Evolutionary conservation across 2,888 invertebrate genomes (phyloP).

Genomic region (Drosophila hamatofila): DNA sequence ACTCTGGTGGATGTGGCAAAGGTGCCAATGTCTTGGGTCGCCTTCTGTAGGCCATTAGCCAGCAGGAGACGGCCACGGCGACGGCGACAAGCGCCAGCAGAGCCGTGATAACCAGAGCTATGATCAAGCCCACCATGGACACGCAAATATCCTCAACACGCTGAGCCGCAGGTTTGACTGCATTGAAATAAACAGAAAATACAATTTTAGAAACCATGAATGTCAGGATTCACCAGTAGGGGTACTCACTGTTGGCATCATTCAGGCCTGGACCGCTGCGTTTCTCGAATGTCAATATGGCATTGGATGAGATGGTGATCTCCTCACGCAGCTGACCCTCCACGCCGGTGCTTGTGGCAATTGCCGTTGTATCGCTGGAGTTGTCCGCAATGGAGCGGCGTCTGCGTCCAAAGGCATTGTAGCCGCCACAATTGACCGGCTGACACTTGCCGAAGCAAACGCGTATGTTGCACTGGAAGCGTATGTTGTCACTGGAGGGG

Average conservation of each 20-base stretch:
- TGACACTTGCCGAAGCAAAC: constrained; percentile 98
- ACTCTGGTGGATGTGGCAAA: constrained; percentile 97
- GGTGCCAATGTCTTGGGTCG: constrained; percentile 95
- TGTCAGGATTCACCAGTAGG: not conserved
- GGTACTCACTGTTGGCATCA: constrained; percentile 90
- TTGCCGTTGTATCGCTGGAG: constrained; percentile 86
- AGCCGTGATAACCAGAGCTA: constrained; percentile 96
- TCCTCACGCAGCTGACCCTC: constrained; percentile 95
- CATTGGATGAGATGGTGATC: constrained; percentile 96
- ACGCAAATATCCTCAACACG: constrained; percentile 95
- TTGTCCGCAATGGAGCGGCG: constrained; percentile 87
- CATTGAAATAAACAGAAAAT: not conserved
- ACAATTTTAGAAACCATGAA: not conserved
- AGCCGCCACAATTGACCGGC: constrained; percentile 96
- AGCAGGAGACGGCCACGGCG: constrained; percentile 97
- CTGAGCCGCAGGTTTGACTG: constrained; percentile 85
- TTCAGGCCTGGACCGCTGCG: constrained; percentile 91
- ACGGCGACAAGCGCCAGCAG: constrained; percentile 96
- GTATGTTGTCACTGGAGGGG: constrained; percentile 96
- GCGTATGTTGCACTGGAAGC: constrained; percentile 97
- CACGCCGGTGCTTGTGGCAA: constrained; percentile 87
- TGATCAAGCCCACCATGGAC: constrained; percentile 96
- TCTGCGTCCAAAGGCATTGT: constrained; percentile 94
- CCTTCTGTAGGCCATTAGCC: constrained; percentile 96
- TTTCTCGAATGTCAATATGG: constrained; percentile 94